A percentile compares a stretch with the other conserved stretches of the same genome.
Evolutionary conservation across 1,140 invertebrate genomes (phyloP).

Genomic region (Micrasema minimum): DNA sequence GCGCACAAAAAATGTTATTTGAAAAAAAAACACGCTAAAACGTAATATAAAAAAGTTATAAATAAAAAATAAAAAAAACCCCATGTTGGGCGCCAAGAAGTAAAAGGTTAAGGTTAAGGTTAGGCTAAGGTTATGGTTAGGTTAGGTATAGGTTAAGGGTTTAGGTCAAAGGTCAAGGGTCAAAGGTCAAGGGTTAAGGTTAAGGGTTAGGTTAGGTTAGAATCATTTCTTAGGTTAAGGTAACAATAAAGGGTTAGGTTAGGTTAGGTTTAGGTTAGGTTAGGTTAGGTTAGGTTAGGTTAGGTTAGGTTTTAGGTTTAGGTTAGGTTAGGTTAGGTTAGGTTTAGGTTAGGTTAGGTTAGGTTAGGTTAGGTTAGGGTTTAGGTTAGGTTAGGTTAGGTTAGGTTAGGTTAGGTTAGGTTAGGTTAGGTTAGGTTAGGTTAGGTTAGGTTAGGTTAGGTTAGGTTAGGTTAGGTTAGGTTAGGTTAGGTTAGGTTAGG

Average conservation of each 20-base stretch:
- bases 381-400: constrained; percentile 48
- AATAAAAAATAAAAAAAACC: too few relatives aligned
- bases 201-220: constrained; percentile 48
- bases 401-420: constrained; percentile 50
- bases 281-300: constrained; percentile 47
- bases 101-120: constrained; percentile 51
- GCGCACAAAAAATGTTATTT: too few relatives aligned
- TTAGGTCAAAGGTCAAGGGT: too few relatives aligned
- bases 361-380: constrained; percentile 50
- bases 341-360: too few relatives aligned
- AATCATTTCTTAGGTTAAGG: too few relatives aligned
- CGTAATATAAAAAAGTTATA: too few relatives aligned
- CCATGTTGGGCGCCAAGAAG: too few relatives aligned
- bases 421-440: constrained; percentile 47
- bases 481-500: constrained; percentile 43
- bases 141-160: constrained; percentile 51
- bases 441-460: constrained; percentile 47
- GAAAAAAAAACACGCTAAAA: too few relatives aligned
- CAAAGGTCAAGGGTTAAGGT: too few relatives aligned
- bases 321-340: constrained; percentile 49
- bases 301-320: constrained; percentile 47
- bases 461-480: constrained; percentile 45
- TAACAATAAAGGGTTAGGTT: constrained; percentile 43
- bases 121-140: constrained; percentile 49
- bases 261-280: too few relatives aligned